phyloP scores from a whole-genome alignment of 2,888 invertebrate species.

The Adineta ricciae region DNA sequence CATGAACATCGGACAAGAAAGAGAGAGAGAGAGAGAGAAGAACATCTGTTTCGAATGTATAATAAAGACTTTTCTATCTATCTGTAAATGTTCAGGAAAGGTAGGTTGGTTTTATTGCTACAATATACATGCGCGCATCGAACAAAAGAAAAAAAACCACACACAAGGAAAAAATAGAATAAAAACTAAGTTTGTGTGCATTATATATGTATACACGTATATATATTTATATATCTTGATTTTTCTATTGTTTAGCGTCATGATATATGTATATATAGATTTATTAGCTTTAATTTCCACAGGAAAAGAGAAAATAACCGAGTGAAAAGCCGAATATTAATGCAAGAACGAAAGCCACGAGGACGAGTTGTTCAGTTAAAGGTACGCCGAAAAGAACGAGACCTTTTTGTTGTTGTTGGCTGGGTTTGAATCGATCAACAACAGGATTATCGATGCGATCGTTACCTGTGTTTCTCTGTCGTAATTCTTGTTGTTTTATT shows the following conservation, averaged over 20 bases:
- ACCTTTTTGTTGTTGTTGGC: constrained; percentile 16
- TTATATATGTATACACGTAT: not conserved
- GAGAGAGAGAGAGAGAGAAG: too few species aligned
- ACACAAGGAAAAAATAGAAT: not conserved
- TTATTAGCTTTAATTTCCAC: not conserved
- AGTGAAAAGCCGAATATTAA: constrained; percentile 8
- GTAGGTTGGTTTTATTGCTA: not conserved
- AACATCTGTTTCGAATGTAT: not conserved
- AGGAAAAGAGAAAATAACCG: constrained; percentile 16
- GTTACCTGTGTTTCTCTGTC: not conserved
- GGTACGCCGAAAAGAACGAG: not conserved
- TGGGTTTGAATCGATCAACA: not conserved
- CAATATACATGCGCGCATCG: not conserved
- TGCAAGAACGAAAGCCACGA: constrained; percentile 11
- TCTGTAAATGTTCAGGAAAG: not conserved
- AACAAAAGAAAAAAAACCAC: not conserved
- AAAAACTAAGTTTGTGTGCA: not conserved
- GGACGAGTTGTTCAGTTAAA: not conserved
- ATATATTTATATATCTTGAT: not conserved
- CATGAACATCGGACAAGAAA: not conserved
- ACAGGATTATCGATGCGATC: not conserved
- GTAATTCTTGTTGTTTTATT: not conserved
- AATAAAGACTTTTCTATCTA: not conserved
- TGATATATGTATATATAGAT: not conserved
- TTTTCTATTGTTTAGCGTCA: too few species aligned